Base-by-base conservation (phyloP, 2,888 invertebrate species). In the Minunthozetes semirufus region DNA sequence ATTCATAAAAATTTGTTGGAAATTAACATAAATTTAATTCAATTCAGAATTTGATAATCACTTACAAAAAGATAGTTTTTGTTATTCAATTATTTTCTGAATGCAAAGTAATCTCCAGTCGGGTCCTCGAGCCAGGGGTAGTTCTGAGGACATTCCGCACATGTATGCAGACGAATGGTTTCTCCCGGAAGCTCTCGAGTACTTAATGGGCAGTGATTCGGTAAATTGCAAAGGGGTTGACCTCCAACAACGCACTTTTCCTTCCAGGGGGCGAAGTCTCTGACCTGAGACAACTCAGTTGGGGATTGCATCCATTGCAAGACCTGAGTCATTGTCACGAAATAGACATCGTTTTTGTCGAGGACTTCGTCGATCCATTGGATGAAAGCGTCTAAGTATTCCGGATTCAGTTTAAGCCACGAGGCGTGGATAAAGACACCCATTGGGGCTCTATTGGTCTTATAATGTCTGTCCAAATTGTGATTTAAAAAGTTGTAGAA, bases 251-350 rank as follows among this genome's bases (percentile, higher is more conserved):
- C 94, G 84, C 94, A 94, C 83, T 92, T 92, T 81, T 94, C 94
- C 84, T 94, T 94, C 94, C 94, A 94, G 83, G 93, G 93, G 80
- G 90, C 90, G 88, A 94, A 94, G 82, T 94, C 94, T 80, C 93
- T 87, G 72, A 94, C 87, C 50, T 89, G 89, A 68, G 91, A 89
- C 79, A 93, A 82, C 83, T 94, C 94, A 42, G 92, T 93, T 74
- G 94, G 94, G 81, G 91, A 92, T 84, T 94, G 94, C 92, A 94
- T 94, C 94, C 94, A 94, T 84, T 94, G 93, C 81, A 94, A 92
- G 38, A 94, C 94, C 84, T 87, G 88, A 80, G 93, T 88, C 86
- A 92, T 90, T 77, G 93, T 94, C 77, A 93, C 92, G 83, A 94
- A 94, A 86, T 94, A 94, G 38, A 94, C 94, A 82, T 94, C 94